These are phyloP conservation scores for Drosophila austrosaltans DNA, from an alignment of 2,888 invertebrate species.

Conservation along the genomic window DNA sequence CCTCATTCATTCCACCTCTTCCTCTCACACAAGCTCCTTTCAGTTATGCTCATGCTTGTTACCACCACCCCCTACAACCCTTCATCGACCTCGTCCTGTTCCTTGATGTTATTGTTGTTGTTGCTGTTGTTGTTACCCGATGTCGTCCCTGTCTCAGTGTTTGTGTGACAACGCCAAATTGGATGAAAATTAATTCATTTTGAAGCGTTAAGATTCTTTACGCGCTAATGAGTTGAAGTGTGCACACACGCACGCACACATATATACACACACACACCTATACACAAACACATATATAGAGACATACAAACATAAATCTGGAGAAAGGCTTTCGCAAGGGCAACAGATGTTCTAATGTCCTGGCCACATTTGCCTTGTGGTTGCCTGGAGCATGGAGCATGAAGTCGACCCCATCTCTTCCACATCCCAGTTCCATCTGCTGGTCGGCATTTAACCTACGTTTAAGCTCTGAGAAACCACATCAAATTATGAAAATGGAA, in stretches of 20 bases:
- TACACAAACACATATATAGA: slow-evolving; percentile 4
- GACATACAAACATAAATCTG: slow-evolving; percentile 17
- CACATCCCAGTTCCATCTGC: slow-evolving; percentile 7
- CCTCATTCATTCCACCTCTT: not conserved
- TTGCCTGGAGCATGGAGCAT: not conserved
- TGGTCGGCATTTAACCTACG: slow-evolving; percentile 10
- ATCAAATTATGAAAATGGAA: slow-evolving; percentile 26
- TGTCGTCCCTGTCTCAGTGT: slow-evolving; percentile 24
- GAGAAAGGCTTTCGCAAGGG: slow-evolving; percentile 3
- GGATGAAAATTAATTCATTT: slow-evolving; percentile 78
- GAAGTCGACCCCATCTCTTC: not conserved
- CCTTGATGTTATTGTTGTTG: slow-evolving; percentile 25
- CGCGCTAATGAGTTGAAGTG: slow-evolving; percentile 74
- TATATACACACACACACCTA: slow-evolving; percentile 6
- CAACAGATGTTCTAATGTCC: slow-evolving; percentile 40
- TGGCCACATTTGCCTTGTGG: slow-evolving; percentile 40
- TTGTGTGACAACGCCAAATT: slow-evolving; percentile 63
- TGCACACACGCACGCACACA: slow-evolving; percentile 45
- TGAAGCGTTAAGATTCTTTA: slow-evolving; percentile 76
- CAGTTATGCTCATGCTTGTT: not conserved
- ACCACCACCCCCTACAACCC: not conserved
- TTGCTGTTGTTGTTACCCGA: slow-evolving; percentile 30
- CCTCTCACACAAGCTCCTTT: not conserved
- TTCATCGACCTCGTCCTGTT: slow-evolving; percentile 28
- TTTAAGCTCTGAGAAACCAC: slow-evolving; percentile 33